phyloP scores from a whole-genome alignment of 1,140 invertebrate species.

The Atta colombica region DNA sequence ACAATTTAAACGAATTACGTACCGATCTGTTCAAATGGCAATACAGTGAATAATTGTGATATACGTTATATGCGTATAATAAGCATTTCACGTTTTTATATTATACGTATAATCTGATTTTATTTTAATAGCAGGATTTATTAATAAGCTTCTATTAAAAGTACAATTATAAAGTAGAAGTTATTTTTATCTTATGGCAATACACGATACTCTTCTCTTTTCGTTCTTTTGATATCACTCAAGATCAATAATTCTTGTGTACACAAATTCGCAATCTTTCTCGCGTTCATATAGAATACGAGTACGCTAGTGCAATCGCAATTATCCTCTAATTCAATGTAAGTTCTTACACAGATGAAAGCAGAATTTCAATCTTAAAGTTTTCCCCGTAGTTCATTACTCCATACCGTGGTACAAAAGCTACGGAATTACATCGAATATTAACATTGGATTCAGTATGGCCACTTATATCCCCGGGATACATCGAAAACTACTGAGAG shows the following conservation, averaged over 20 bases:
- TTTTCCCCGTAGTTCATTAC: conserved; percentile 50
- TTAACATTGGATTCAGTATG: conserved; percentile 63
- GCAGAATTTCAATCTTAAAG: conserved; percentile 53
- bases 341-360: conserved; percentile 50
- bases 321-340: conserved; percentile 51
- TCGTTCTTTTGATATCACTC: neutral
- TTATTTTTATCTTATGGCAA: conserved; percentile 11
- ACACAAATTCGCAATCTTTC: neutral
- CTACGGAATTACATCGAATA: conserved; percentile 63
- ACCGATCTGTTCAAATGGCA: neutral
- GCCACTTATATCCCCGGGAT: conserved; percentile 63
- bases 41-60: neutral
- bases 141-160: conserved; percentile 19
- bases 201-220: neutral
- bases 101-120: neutral
- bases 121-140: conserved; percentile 34
- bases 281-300: neutral
- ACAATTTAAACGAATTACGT: neutral
- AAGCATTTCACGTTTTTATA: neutral
- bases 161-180: neutral
- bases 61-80: neutral
- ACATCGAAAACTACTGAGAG: conserved; percentile 62
- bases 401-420: conserved; percentile 46
- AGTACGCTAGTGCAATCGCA: conserved; percentile 13
- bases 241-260: conserved; percentile 33